phyloP scores from a whole-genome alignment of 2,888 invertebrate genomes.

The Ephialtes manifestator region DNA sequence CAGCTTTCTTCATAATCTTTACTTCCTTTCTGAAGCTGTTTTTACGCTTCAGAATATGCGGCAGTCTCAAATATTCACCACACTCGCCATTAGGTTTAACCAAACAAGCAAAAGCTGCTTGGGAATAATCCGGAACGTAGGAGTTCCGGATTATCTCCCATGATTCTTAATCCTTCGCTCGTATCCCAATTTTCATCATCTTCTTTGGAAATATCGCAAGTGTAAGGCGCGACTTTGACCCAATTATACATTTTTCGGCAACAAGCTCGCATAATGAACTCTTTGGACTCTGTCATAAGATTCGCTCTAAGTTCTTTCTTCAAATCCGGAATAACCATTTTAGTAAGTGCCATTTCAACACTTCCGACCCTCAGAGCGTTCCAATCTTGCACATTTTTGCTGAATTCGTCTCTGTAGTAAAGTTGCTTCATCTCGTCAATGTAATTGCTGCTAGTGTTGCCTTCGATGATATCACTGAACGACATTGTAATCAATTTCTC shows the following conservation, averaged over 20 bases:
- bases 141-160: constrained; percentile 96
- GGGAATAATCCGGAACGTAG: constrained; percentile 93
- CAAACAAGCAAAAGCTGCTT: constrained; percentile 94
- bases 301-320: constrained; percentile 93
- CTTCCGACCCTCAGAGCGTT: constrained; percentile 94
- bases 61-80: constrained; percentile 94
- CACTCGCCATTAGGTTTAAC: constrained; percentile 95
- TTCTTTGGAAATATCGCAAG: constrained; percentile 89
- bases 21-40: constrained; percentile 90
- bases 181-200: constrained; percentile 97
- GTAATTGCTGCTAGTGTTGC: constrained; percentile 85
- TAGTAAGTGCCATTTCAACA: constrained; percentile 92
- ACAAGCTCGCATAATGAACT: constrained; percentile 92
- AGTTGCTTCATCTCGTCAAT: constrained; percentile 94
- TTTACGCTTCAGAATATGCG: constrained; percentile 93
- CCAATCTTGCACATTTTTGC: constrained; percentile 96
- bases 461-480: constrained; percentile 92
- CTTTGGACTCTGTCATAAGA: constrained; percentile 94
- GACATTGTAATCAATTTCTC: constrained; percentile 91
- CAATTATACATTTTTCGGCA: constrained; percentile 94
- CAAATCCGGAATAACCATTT: constrained; percentile 92
- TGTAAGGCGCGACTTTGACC: constrained; percentile 94
- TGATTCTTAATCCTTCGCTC: constrained; percentile 92
- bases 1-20: constrained; percentile 89
- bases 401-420: constrained; percentile 96